Conservation (phyloP, 2,888 invertebrate genomes). For the Machimus rusticus region DNA sequence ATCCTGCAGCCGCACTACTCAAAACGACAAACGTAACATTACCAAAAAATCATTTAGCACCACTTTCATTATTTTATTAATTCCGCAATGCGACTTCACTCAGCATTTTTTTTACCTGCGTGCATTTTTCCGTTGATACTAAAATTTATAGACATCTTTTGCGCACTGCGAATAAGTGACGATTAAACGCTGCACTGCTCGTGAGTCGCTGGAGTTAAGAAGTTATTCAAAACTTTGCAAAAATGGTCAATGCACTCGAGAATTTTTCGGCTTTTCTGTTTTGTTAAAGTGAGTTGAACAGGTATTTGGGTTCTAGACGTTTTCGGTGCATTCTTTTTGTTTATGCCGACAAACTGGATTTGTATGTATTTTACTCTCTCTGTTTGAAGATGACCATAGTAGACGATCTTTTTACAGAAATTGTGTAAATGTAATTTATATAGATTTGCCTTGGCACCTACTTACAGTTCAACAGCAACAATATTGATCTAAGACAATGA, state of each 20-base stretch:
- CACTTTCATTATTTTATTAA: not conserved
- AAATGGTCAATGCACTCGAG: not conserved
- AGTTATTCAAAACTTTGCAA: not conserved
- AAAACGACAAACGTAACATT: not conserved
- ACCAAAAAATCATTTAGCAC: not conserved
- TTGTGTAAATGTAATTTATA: too few species aligned
- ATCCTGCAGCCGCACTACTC: not conserved
- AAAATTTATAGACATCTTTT: conserved; percentile 9
- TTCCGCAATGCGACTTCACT: not conserved
- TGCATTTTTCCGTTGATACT: conserved; percentile 17
- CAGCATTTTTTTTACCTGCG: not conserved
- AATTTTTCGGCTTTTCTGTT: not conserved
- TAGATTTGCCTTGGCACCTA: too few species aligned
- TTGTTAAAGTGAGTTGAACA: too few species aligned
- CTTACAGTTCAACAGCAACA: too few species aligned
- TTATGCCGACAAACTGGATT: not conserved
- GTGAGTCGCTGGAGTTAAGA: not conserved
- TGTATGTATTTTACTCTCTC: not conserved
- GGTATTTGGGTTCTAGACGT: not conserved
- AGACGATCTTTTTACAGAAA: too few species aligned
- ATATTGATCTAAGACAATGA: too few species aligned
- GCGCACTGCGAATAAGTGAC: not conserved
- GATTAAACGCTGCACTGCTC: not conserved
- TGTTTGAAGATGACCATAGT: not conserved
- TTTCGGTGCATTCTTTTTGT: not conserved